Conservation (phyloP, 1,140 invertebrate genomes). For the Melitaea cinxia region DNA sequence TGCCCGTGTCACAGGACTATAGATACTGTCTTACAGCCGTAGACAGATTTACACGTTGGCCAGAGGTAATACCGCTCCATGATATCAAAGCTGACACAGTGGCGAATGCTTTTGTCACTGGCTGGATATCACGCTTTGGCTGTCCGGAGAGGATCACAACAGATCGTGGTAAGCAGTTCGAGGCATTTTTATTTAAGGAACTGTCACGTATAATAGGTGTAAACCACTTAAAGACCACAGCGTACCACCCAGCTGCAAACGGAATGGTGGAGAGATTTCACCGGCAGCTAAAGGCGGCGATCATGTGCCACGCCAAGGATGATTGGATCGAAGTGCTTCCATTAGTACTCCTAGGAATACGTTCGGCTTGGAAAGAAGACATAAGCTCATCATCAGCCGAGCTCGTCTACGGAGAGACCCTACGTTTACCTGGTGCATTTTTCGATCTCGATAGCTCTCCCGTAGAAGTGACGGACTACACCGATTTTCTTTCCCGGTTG, state of each 20-base stretch:
- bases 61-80: neutral
- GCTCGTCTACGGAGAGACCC: constrained; percentile 7
- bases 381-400: constrained; percentile 1
- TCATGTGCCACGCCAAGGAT: constrained; percentile 2
- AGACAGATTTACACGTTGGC: constrained; percentile 8
- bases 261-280: constrained; percentile 14
- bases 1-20: neutral
- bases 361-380: constrained; percentile 2
- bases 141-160: constrained; percentile 11
- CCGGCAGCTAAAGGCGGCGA: constrained; percentile 9
- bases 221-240: neutral
- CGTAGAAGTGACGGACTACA: constrained; percentile 5
- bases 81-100: constrained; percentile 17
- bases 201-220: neutral
- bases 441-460: neutral
- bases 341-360: constrained; percentile 6
- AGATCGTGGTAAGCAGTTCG: constrained; percentile 5
- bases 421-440: constrained; percentile 3
- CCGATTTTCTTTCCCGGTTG: constrained; percentile 25
- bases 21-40: constrained; percentile 7
- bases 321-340: constrained; percentile 1
- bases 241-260: constrained; percentile 6
- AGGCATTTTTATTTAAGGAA: neutral
- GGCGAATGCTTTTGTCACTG: constrained; percentile 2
- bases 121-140: constrained; percentile 7